phyloP scores from a whole-genome alignment of 2,797 vertebrate species.

The Threskiornis aethiopicus region DNA sequence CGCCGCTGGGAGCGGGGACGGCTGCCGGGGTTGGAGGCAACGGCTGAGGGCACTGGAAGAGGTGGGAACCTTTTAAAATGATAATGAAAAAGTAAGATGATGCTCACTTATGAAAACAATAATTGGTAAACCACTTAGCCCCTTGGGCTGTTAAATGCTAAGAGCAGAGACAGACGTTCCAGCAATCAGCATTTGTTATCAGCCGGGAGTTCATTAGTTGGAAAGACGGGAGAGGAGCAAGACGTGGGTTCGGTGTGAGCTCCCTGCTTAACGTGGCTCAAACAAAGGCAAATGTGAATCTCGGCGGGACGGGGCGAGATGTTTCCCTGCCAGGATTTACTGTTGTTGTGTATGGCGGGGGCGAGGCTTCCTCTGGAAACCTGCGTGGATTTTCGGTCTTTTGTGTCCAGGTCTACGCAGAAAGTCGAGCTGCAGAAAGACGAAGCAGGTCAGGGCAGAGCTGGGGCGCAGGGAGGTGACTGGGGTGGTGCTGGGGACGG shows the following conservation, averaged over 20 bases:
- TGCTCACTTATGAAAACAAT: slow-evolving; percentile 1
- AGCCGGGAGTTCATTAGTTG: slow-evolving; percentile 16
- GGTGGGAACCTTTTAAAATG: slow-evolving; percentile 9
- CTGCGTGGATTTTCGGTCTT: neutral
- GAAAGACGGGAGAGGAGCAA: neutral
- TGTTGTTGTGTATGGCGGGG: neutral
- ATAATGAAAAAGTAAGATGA: slow-evolving; percentile 7
- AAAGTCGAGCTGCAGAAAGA: neutral
- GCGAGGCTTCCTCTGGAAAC: neutral
- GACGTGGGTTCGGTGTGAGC: neutral
- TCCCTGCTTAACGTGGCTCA: neutral
- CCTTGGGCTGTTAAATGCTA: neutral
- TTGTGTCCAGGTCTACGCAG: accelerated
- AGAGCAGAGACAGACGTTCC: neutral
- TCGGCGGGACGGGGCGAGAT: neutral
- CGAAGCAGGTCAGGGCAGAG: neutral
- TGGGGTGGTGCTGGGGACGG: neutral
- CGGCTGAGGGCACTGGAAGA: neutral
- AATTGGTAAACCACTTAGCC: neutral
- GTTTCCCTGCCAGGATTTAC: neutral
- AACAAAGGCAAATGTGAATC: neutral
- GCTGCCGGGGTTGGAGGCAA: neutral
- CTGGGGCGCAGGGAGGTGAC: neutral
- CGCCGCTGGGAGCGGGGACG: accelerated
- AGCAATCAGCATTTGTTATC: neutral